These are phyloP conservation scores for Gasterosteus nipponicus DNA, from an alignment of 2,113 vertebrate genomes.

Conservation along the genomic window DNA sequence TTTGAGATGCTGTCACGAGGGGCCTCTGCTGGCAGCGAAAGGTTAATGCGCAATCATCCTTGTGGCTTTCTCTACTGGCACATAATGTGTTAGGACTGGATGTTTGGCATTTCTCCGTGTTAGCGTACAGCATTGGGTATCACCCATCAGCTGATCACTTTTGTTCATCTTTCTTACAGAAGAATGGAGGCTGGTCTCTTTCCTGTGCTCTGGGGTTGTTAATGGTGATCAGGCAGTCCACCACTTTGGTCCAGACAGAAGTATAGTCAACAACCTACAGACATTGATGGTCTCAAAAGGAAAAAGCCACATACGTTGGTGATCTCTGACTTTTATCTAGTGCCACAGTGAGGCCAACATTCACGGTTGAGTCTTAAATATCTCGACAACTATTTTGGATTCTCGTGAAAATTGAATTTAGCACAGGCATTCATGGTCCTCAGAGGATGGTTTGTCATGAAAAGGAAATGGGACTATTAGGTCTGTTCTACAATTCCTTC, in stretches of 20 bases:
- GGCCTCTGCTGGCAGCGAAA: conserved; percentile 40
- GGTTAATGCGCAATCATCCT: conserved; percentile 1
- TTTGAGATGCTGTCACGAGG: conserved; percentile 15
- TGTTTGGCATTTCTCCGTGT: not conserved
- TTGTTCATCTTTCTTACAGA: not conserved
- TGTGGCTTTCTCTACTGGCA: not conserved
- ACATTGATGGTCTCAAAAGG: not conserved
- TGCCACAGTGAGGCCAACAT: not conserved
- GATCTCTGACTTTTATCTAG: not conserved
- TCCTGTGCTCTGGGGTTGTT: not conserved
- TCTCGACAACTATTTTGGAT: not conserved
- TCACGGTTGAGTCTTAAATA: not conserved
- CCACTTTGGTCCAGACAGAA: not conserved
- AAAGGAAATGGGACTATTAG: no score
- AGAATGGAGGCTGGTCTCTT: not conserved
- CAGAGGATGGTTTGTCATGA: not conserved
- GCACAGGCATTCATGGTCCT: not conserved
- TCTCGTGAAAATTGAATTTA: not conserved
- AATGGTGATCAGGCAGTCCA: not conserved
- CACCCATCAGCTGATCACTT: not conserved
- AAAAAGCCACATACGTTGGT: not conserved
- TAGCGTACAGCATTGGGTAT: not conserved
- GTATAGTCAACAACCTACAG: not conserved
- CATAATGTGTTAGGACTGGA: not conserved
- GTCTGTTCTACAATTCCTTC: no score